Base-by-base conservation (phyloP, 2,797 vertebrate species). In the Naso thynnoides region DNA sequence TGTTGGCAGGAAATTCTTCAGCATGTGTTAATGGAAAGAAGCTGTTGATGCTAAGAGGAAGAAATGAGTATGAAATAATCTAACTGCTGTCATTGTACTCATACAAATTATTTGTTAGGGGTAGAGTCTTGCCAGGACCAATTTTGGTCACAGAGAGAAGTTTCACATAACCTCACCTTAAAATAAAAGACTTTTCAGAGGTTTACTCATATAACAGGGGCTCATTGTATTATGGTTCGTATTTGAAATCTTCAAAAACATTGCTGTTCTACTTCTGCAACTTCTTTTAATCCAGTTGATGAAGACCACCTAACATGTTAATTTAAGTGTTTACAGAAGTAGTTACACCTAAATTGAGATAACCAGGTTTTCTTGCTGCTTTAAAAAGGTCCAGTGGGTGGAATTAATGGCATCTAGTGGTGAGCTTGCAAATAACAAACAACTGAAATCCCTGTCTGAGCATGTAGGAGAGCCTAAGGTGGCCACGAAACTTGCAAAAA, bases 1-100 rank as follows among this genome's bases (percentile, higher is more conserved):
- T 27, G 45, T 42, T 19, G 53, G 44, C n/a, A 19, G 45, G 50
- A 53, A 59, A 74, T 31, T 29, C 6, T 45, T 14, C 11, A 33
- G n/a, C 36, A 38, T 19, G 24, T 65, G 29, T 71, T 49, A 52
- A 18, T 27, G 33, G 31, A 48, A 58, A 49, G 42, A 39, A 55
- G 29, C 27, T 3, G 16, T 7, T 41, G 36, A 56, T 39, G 19
- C 18, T 26, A 56, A 53, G 26, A 27, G 27, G 26, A 75, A 33
- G 45, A 59, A 31, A 44, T 1, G 56, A 47, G 21, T 3, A 33
- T 55, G 23, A 6, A 65, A 52, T 47, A 55, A 63, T 44, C 6
- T 2, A 29, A 38, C 6, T 44, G 23, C 24, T 36, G 2, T n/a
- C 8, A n/a, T n/a, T n/a, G n/a, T n/a, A n/a, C n/a, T n/a, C 31